Conservation (phyloP, 2,888 invertebrate species). For the Ornithoptera alexandrae region DNA sequence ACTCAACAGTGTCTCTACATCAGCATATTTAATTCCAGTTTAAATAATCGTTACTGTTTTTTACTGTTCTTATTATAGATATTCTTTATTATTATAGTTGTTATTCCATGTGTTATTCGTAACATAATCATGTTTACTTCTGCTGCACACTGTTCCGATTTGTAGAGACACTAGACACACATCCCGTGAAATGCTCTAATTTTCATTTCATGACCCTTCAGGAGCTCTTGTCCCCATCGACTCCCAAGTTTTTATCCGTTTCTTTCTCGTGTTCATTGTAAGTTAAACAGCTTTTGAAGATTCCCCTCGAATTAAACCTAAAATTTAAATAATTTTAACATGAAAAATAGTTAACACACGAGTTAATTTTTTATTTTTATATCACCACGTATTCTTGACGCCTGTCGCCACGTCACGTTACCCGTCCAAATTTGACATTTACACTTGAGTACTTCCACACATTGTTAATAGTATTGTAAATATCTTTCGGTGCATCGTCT, state of each 20-base stretch:
- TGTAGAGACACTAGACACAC: conserved; percentile 14
- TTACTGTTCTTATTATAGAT: background rate
- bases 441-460: conserved; percentile 62
- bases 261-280: background rate
- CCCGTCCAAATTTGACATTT: background rate
- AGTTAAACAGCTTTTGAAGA: conserved; percentile 3
- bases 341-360: background rate
- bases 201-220: conserved; percentile 46
- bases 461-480: conserved; percentile 53
- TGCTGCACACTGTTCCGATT: conserved; percentile 3
- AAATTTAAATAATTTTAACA: too few relatives aligned
- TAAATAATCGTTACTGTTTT: background rate
- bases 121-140: background rate
- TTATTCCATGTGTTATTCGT: background rate
- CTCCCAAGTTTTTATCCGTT: background rate
- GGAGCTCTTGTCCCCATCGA: conserved; percentile 5
- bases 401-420: too few relatives aligned
- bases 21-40: background rate
- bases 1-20: background rate
- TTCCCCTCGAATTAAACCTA: conserved; percentile 17
- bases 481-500: conserved; percentile 16
- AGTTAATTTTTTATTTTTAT: too few relatives aligned
- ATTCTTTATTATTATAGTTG: too few relatives aligned
- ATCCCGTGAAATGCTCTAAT: conserved; percentile 58
- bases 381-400: too few relatives aligned